Evolutionary conservation across 2,797 vertebrate genomes (phyloP).

Genomic region (Tangara arthus): DNA sequence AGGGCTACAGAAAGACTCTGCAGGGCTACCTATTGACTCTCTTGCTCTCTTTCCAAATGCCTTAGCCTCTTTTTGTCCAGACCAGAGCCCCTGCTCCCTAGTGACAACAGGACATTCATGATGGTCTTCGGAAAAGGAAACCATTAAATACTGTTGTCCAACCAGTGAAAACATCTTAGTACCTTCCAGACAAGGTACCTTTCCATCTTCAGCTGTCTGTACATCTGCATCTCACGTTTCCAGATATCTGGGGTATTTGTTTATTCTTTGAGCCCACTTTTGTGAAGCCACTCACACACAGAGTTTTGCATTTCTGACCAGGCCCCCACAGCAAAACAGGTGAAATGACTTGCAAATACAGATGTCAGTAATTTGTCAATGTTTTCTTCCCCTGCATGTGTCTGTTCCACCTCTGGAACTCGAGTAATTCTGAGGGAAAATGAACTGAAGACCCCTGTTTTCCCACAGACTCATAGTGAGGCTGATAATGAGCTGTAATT

Average conservation of each 20-base stretch:
- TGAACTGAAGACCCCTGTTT: background rate
- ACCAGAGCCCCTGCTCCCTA: background rate
- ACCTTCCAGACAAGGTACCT: background rate
- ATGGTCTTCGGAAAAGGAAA: background rate
- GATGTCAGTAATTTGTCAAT: background rate
- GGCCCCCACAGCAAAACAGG: background rate
- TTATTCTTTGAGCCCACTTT: background rate
- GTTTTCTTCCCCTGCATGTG: background rate
- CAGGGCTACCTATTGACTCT: background rate
- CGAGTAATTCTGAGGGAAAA: background rate
- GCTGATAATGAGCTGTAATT: constrained; percentile 52
- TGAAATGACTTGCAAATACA: background rate
- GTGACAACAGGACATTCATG: background rate
- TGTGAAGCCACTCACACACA: background rate
- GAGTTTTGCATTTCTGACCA: background rate
- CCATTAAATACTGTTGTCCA: background rate
- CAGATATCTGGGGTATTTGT: background rate
- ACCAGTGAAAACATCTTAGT: background rate
- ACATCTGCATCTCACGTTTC: background rate
- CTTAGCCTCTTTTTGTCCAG: background rate
- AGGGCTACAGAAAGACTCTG: background rate
- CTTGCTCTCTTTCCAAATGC: background rate
- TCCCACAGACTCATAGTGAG: background rate
- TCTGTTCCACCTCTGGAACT: background rate
- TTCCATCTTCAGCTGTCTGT: background rate